Percentiles rank a stretch among this genome's conserved stretches.
Conservation (phyloP, 2,113 vertebrate genomes). For the Romanogobio albipinnatus region DNA sequence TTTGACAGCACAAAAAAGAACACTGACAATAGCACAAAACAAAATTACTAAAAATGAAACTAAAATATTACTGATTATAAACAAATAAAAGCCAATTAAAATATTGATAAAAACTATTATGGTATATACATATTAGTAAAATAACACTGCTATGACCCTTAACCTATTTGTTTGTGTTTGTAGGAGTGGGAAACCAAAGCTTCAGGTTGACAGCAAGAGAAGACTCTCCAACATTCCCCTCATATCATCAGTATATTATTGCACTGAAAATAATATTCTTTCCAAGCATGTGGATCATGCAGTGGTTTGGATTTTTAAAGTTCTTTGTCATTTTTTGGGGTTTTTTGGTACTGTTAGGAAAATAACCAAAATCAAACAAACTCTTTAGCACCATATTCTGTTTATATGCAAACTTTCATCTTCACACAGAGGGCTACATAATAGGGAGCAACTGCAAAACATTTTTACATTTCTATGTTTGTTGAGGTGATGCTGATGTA, state of each 20-base stretch:
- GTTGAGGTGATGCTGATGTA: neutral
- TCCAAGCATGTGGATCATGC: slow-evolving; percentile 71
- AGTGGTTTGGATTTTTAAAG: slow-evolving; percentile 36
- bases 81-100: neutral
- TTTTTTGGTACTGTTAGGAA: slow-evolving; percentile 35
- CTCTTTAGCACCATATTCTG: slow-evolving; percentile 22
- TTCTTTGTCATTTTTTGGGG: slow-evolving; percentile 32
- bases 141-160: neutral
- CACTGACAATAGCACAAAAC: too few species aligned
- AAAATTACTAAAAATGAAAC: too few species aligned
- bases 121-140: neutral
- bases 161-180: neutral
- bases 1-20: too few species aligned
- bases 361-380: neutral
- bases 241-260: slow-evolving; percentile 45
- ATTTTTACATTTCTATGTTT: neutral
- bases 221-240: slow-evolving; percentile 43
- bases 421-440: neutral
- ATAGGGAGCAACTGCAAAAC: slow-evolving; percentile 3
- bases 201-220: slow-evolving; percentile 64
- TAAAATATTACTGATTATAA: too few species aligned
- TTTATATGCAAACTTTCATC: neutral
- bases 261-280: slow-evolving; percentile 44
- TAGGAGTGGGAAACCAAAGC: slow-evolving; percentile 84
- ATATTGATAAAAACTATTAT: neutral